Conservation (phyloP, 1,140 invertebrate genomes). For the Pseudobourletiella spinata region DNA sequence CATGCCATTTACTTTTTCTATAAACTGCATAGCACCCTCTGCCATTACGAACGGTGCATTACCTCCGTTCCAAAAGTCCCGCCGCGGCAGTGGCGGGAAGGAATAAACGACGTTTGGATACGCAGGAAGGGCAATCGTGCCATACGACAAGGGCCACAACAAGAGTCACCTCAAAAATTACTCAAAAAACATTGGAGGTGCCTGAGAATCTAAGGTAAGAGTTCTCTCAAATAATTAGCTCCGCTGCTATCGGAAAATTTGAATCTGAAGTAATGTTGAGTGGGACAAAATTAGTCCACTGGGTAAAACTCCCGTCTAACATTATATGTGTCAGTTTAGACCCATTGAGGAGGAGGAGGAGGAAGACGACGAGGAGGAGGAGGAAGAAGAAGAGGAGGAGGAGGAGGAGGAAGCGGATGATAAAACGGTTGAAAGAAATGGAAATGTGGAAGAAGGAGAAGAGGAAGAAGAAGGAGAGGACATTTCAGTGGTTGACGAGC, state of each 20-base stretch:
- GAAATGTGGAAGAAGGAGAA: background rate
- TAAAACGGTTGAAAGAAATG: background rate
- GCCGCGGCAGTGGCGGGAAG: no score
- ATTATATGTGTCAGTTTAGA: background rate
- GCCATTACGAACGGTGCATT: background rate
- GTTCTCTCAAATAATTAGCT: no score
- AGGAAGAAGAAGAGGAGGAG: background rate
- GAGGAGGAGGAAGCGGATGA: background rate
- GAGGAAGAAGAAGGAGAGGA: constrained; percentile 9
- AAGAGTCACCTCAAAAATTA: no score
- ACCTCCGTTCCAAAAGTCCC: background rate
- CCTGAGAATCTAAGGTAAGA: no score
- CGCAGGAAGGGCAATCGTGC: no score
- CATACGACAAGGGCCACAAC: no score
- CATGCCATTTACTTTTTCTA: background rate
- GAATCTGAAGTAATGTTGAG: no score
- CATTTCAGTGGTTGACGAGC: no score
- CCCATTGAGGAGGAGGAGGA: background rate
- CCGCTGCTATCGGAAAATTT: no score
- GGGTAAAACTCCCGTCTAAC: background rate
- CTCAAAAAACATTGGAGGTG: no score
- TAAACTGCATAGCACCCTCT: background rate
- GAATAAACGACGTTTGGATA: no score
- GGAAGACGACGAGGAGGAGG: background rate
- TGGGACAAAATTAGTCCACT: no score